A percentile compares a stretch with the other conserved stretches of the same genome.
Conservation (phyloP, 1,140 invertebrate species). For the Hylyphantes graminicola region DNA sequence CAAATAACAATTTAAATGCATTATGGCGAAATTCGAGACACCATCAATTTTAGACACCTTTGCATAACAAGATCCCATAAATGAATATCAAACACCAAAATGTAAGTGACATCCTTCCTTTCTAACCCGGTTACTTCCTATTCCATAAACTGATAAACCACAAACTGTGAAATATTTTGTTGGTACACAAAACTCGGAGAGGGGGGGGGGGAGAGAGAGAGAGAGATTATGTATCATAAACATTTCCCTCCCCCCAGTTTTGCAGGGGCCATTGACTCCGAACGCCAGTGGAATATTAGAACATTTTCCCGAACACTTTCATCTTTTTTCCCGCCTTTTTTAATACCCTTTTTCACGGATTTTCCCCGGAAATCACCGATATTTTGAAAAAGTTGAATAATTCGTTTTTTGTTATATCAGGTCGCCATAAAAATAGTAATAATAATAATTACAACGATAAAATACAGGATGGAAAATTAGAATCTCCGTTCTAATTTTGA, state of each 20-base stretch:
- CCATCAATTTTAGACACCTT: too few relatives aligned
- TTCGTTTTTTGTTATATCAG: neutral
- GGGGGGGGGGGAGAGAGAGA: too few relatives aligned
- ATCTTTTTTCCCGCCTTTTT: too few relatives aligned
- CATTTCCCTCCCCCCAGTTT: neutral
- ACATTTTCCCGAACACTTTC: neutral
- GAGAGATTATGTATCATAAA: neutral
- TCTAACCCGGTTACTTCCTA: too few relatives aligned
- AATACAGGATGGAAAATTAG: neutral
- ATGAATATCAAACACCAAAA: too few relatives aligned
- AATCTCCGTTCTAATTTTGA: too few relatives aligned
- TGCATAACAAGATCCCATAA: too few relatives aligned
- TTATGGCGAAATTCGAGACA: too few relatives aligned
- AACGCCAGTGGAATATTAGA: constrained; percentile 27
- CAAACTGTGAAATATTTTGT: neutral
- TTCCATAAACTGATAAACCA: too few relatives aligned
- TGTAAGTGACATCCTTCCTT: too few relatives aligned
- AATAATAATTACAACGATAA: neutral
- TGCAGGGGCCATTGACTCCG: constrained; percentile 25
- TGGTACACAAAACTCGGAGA: neutral
- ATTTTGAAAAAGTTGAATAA: neutral
- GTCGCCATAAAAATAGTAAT: neutral
- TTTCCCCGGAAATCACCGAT: neutral
- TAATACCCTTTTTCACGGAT: neutral
- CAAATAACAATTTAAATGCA: too few relatives aligned